Evolutionary conservation across 1,140 invertebrate species (phyloP), one percentile per base, ranked within the genome.

Genomic region (Camponotus floridanus): DNA sequence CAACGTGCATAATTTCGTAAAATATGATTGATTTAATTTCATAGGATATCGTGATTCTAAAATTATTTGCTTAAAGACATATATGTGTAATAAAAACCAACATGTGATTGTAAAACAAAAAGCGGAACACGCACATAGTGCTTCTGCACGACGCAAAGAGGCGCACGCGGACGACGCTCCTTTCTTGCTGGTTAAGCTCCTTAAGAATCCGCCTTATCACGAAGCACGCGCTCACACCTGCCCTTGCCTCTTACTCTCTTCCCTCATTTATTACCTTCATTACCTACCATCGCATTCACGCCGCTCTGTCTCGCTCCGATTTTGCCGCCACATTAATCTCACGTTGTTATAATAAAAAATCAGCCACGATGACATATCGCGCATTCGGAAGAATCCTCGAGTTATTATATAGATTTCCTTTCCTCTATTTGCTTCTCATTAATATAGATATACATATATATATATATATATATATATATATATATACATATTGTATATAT

Each of bases 201-300:
- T 85, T 85, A 85, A 85, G 73, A 61, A 85, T 65, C 21, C 81
- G 21, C 33, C 73, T 86, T 86, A 86, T 86, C 85, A 84, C 67
- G 68, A 21, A 59, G 68, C 79, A 86, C 80, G 79, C 80, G 85
- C 85, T 86, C 39, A 71, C 85, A 86, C 85, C 85, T 86, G 85
- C 79, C 70, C 79, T 79, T 65, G 48, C 84, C 84, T 73, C 64
- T 26, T 26, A 26, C 26, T 33, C 85, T 85, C 59, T 62, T 42
- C 67, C 45, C 21, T 85, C 79, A 86, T 86, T 85, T 86, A 86
- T 86, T 86, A 86, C 85, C 85, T 86, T 86, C 85, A 86, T 86
- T 86, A 86, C 80, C 80, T 71, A 67, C 64, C 62, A 48, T 42
- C 36, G 48, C 21, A 65, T 78, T 64, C 31, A 85, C 81, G 64